These are phyloP conservation scores for Rhogogaster chlorosoma DNA, from an alignment of 2,888 invertebrate genomes.

Conservation along the genomic window DNA sequence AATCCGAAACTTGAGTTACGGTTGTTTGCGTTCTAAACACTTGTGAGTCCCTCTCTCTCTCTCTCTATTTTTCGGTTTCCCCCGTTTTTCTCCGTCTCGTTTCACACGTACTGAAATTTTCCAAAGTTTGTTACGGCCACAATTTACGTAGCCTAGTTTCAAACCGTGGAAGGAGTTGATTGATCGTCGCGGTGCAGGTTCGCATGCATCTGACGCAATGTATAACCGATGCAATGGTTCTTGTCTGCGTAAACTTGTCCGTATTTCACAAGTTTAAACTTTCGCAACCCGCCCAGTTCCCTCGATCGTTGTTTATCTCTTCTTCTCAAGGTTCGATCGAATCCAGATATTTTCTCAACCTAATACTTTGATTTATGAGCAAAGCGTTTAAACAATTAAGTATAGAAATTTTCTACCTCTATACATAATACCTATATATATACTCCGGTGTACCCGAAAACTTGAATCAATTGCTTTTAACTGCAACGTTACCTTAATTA, in stretches of 20 bases:
- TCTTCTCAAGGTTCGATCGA: background rate
- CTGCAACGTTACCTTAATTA: background rate
- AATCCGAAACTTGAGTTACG: constrained; percentile 39
- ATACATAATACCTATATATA: background rate
- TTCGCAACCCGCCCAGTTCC: background rate
- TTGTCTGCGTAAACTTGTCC: background rate
- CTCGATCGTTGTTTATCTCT: background rate
- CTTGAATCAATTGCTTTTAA: background rate
- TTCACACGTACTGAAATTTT: background rate
- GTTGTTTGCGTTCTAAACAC: constrained; percentile 43
- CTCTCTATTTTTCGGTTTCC: background rate
- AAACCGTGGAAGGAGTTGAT: constrained; percentile 18
- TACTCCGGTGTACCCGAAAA: background rate
- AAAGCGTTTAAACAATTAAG: background rate
- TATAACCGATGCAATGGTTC: constrained; percentile 1
- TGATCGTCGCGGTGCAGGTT: constrained; percentile 28
- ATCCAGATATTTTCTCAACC: background rate
- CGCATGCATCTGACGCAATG: constrained; percentile 40
- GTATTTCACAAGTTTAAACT: background rate
- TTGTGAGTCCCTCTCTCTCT: background rate
- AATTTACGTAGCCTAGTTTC: constrained; percentile 44
- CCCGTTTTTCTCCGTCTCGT: background rate
- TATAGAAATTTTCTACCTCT: background rate
- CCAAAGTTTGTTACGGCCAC: constrained; percentile 14
- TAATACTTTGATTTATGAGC: background rate